Percentiles rank a stretch among this genome's conserved stretches.
These are phyloP conservation scores for Rhincodon typus DNA, from an alignment of 2,797 vertebrate species.

Conservation along the genomic window DNA sequence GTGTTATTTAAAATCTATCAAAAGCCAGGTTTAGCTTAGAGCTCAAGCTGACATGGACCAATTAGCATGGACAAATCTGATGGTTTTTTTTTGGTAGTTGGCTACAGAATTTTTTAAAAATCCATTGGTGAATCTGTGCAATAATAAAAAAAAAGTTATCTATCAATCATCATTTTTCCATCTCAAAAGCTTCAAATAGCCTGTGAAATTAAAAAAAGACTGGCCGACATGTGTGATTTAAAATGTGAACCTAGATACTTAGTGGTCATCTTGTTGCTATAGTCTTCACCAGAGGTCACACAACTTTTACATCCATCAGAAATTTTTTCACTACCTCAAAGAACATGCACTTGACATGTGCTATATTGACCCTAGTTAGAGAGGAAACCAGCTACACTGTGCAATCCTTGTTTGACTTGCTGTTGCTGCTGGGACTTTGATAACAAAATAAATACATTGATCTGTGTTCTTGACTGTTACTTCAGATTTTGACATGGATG, in stretches of 20 bases:
- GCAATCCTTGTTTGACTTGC: not conserved
- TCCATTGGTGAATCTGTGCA: too few relatives aligned
- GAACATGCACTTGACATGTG: not conserved
- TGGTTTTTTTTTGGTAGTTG: not conserved
- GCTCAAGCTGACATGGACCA: not conserved
- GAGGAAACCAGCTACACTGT: not conserved
- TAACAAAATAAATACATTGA: conserved; percentile 33
- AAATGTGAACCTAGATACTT: not conserved
- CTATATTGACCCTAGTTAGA: not conserved
- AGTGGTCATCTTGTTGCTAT: not conserved
- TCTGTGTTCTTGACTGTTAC: not conserved
- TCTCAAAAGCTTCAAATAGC: not conserved
- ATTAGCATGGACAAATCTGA: not conserved
- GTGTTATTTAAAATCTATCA: not conserved
- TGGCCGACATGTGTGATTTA: not conserved
- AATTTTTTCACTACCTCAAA: not conserved
- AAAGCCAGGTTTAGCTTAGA: not conserved
- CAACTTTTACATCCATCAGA: not conserved
- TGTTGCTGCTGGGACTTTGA: not conserved
- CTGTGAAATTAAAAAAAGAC: not conserved
- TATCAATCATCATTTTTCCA: not conserved
- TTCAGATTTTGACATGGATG: conserved; percentile 18
- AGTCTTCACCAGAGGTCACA: not conserved
- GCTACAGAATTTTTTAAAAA: too few relatives aligned
- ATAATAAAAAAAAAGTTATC: not conserved